Conservation (phyloP, 1,140 invertebrate species). For the Drosophila burlai region DNA sequence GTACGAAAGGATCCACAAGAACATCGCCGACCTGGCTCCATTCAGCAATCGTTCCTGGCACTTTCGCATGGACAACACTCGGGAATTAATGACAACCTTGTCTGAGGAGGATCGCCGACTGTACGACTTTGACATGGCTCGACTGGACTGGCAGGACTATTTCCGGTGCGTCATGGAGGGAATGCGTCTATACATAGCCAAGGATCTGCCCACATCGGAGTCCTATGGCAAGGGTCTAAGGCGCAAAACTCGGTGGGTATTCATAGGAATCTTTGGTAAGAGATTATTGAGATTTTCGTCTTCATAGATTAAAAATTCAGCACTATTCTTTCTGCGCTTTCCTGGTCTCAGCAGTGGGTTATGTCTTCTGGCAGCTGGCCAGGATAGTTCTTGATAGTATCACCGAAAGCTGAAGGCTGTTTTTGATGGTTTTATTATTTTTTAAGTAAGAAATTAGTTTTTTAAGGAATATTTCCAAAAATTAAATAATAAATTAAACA, state of each 20-base stretch:
- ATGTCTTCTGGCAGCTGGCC: background rate
- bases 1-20: slow-evolving; percentile 90
- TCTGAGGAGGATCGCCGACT: slow-evolving; percentile 87
- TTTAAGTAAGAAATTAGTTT: background rate
- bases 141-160: slow-evolving; percentile 88
- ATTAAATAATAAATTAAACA: background rate
- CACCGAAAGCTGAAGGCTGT: background rate
- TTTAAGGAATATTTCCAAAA: background rate
- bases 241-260: background rate
- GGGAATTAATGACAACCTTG: slow-evolving; percentile 87
- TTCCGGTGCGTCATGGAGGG: slow-evolving; percentile 87
- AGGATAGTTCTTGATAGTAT: background rate
- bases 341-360: background rate
- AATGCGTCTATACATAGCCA: slow-evolving; percentile 88
- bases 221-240: slow-evolving; percentile 85
- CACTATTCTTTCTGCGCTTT: background rate
- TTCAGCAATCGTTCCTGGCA: slow-evolving; percentile 89
- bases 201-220: slow-evolving; percentile 87
- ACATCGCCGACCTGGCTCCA: slow-evolving; percentile 88
- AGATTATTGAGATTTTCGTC: too few species aligned
- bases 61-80: slow-evolving; percentile 88
- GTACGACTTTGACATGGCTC: slow-evolving; percentile 89
- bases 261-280: fast-evolving
- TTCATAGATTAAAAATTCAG: background rate
- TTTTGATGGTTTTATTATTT: background rate